phyloP scores from a whole-genome alignment of 2,797 vertebrate genomes.

The Poecile montanus region DNA sequence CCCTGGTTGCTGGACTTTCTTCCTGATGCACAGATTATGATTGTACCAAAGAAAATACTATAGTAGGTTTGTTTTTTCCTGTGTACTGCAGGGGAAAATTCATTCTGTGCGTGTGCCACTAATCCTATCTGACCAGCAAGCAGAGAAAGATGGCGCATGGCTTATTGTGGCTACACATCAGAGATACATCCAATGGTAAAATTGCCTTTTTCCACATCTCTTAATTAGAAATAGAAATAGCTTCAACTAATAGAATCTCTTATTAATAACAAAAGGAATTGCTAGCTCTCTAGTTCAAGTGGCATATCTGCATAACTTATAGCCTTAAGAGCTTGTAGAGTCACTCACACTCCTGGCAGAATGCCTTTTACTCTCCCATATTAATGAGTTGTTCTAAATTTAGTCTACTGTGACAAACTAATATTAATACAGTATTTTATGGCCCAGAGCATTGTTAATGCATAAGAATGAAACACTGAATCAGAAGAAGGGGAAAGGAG shows the following conservation, averaged over 20 bases:
- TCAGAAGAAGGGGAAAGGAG: conserved; percentile 70
- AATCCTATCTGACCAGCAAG: conserved; percentile 67
- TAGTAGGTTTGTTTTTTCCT: background rate
- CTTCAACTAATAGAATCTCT: conserved; percentile 81
- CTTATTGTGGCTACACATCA: conserved; percentile 63
- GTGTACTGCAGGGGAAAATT: conserved; percentile 63
- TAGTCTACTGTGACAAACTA: conserved; percentile 86
- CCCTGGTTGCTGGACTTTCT: conserved; percentile 54
- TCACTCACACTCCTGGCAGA: conserved; percentile 78
- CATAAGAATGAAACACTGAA: conserved; percentile 81
- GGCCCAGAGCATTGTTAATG: conserved; percentile 83
- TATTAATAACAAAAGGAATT: conserved; percentile 80
- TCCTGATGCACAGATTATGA: conserved; percentile 41
- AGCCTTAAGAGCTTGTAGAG: conserved; percentile 80
- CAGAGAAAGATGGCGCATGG: conserved; percentile 44
- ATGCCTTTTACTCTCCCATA: conserved; percentile 83
- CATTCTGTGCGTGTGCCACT: conserved; percentile 65
- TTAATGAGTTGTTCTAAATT: conserved; percentile 88
- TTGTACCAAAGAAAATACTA: background rate
- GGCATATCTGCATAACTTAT: conserved; percentile 83
- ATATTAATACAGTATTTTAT: conserved; percentile 88
- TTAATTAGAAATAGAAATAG: conserved; percentile 81
- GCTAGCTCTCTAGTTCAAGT: conserved; percentile 81
- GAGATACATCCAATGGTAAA: conserved; percentile 67
- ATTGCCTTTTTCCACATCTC: conserved; percentile 77